Evolutionary conservation across 2,797 vertebrate species (phyloP).

Genomic region (Luscinia luscinia): DNA sequence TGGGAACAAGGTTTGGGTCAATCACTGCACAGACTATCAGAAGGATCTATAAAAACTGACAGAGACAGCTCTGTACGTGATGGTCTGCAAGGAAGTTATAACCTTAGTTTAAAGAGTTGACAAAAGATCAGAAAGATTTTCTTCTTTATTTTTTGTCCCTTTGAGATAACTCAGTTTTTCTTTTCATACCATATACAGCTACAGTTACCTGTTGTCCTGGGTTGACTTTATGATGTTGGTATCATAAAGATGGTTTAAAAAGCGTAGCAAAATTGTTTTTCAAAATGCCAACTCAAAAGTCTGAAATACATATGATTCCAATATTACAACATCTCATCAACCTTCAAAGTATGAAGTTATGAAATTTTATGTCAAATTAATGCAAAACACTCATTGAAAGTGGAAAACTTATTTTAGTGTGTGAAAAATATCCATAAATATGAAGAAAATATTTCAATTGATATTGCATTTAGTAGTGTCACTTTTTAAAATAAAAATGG

Average conservation of each 20-base stretch:
- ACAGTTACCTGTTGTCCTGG: neutral
- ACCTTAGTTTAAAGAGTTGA: neutral
- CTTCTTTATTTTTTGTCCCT: neutral
- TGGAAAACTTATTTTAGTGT: neutral
- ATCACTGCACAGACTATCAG: neutral
- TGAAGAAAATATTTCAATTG: neutral
- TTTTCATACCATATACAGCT: neutral
- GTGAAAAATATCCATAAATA: neutral
- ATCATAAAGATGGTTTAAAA: neutral
- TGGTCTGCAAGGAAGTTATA: slow-evolving; percentile 5
- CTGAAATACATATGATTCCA: neutral
- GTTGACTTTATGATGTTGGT: neutral
- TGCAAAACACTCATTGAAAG: neutral
- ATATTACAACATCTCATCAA: neutral
- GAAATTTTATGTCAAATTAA: neutral
- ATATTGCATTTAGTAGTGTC: neutral
- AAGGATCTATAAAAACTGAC: slow-evolving; percentile 4
- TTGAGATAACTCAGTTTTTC: neutral
- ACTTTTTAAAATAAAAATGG: neutral
- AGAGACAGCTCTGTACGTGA: neutral
- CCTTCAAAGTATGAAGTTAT: neutral
- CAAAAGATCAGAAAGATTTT: neutral
- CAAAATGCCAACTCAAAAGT: neutral
- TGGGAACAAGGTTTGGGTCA: slow-evolving; percentile 15
- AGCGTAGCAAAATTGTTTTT: neutral